These are phyloP conservation scores for Drymonia ruficornis DNA, from an alignment of 2,888 invertebrate species.

Conservation along the genomic window DNA sequence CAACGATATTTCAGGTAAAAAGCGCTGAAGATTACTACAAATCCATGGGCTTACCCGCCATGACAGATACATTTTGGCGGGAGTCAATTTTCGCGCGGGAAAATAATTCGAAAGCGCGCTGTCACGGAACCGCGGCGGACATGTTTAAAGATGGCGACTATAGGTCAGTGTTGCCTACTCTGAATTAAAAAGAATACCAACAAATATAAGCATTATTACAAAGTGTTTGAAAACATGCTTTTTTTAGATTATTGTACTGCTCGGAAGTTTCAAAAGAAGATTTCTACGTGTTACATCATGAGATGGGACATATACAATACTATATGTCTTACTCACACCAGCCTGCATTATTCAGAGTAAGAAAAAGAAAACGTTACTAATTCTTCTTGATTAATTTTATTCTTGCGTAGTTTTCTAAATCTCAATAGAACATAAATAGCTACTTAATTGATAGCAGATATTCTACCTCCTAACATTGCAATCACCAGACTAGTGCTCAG, in stretches of 20 bases:
- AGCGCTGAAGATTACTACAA: conserved; percentile 88
- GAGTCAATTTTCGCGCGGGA: conserved; percentile 77
- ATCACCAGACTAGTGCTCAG: too few species aligned
- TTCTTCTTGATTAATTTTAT: too few species aligned
- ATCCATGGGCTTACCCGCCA: conserved; percentile 86
- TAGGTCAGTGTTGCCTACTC: conserved; percentile 72
- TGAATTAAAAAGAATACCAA: neutral
- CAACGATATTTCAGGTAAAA: conserved; percentile 59
- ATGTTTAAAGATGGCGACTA: conserved; percentile 88
- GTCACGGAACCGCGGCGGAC: conserved; percentile 90
- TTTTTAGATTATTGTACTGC: conserved; percentile 86
- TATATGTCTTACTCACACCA: conserved; percentile 88
- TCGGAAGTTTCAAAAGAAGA: conserved; percentile 85
- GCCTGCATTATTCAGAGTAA: conserved; percentile 87
- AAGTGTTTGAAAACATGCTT: neutral
- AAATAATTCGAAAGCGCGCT: conserved; percentile 64
- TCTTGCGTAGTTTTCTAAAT: too few species aligned
- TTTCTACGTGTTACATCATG: conserved; percentile 88
- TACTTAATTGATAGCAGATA: too few species aligned
- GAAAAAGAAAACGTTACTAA: conserved; percentile 12
- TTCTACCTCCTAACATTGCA: too few species aligned
- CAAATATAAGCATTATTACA: neutral
- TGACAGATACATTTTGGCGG: conserved; percentile 87
- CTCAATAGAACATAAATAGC: too few species aligned
- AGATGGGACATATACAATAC: conserved; percentile 91